Percentiles rank a stretch among this genome's conserved stretches.
Evolutionary conservation across 2,888 invertebrate species (phyloP).

Genomic region (Oeneis ivallda): DNA sequence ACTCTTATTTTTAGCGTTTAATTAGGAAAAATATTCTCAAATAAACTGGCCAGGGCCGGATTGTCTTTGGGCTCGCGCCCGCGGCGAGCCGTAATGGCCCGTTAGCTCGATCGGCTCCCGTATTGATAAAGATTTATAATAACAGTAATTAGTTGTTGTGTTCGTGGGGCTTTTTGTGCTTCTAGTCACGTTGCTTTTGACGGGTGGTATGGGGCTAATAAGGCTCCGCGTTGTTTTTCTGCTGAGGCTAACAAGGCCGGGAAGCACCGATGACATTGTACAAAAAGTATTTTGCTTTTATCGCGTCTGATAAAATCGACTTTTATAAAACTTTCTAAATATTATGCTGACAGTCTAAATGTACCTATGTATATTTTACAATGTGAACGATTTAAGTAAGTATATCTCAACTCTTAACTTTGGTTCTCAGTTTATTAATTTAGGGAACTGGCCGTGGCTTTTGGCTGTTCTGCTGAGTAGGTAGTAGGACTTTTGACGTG

Average conservation of each 20-base stretch:
- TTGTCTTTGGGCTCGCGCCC: conserved; percentile 71
- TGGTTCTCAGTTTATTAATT: too few relatives aligned
- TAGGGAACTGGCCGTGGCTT: too few relatives aligned
- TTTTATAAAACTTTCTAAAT: too few relatives aligned
- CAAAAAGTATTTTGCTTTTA: background rate
- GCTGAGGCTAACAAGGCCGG: background rate
- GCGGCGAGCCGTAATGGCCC: conserved; percentile 65
- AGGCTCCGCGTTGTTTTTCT: background rate
- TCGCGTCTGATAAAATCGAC: too few relatives aligned
- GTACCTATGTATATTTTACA: too few relatives aligned
- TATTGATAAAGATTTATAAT: conserved; percentile 65
- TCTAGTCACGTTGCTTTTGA: conserved; percentile 1
- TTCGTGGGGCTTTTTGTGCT: conserved; percentile 49
- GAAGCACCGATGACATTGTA: background rate
- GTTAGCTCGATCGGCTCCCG: conserved; percentile 71
- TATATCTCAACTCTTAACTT: too few relatives aligned
- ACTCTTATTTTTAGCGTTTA: conserved; percentile 80
- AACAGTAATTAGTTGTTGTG: conserved; percentile 60
- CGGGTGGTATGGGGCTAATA: background rate
- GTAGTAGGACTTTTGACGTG: too few relatives aligned
- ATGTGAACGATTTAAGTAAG: too few relatives aligned
- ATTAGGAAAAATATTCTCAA: conserved; percentile 81
- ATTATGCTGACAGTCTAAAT: too few relatives aligned
- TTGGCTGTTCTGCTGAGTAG: too few relatives aligned
- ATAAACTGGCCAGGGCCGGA: conserved; percentile 71